A percentile compares a stretch with the other conserved stretches of the same genome.
phyloP scores from a whole-genome alignment of 2,113 vertebrate genomes.

The Lophius piscatorius region DNA sequence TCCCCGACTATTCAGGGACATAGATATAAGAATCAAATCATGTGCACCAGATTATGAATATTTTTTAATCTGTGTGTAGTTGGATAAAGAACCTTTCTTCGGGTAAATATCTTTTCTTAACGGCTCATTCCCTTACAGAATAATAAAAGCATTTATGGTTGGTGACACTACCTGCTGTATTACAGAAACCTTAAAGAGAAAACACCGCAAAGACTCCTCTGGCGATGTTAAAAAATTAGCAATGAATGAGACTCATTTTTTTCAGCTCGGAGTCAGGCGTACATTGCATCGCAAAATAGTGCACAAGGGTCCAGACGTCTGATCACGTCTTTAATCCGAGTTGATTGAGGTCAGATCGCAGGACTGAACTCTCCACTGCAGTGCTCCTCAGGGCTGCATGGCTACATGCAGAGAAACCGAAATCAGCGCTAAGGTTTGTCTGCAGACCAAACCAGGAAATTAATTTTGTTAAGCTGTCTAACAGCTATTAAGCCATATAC shows the following conservation, averaged over 20 bases:
- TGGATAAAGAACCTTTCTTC: not conserved
- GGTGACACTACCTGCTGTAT: too few relatives aligned
- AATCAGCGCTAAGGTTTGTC: constrained; percentile 31
- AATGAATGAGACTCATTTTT: constrained; percentile 33
- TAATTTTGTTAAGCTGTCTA: constrained; percentile 3
- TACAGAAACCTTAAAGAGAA: not conserved
- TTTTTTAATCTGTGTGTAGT: too few relatives aligned
- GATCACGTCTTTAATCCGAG: constrained; percentile 60
- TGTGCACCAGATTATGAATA: too few relatives aligned
- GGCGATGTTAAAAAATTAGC: constrained; percentile 9
- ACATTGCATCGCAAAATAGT: constrained; percentile 19
- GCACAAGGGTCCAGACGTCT: constrained; percentile 18
- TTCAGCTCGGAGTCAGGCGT: constrained; percentile 22
- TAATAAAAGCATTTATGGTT: not conserved
- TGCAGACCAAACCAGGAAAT: constrained; percentile 25
- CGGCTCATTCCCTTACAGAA: not conserved
- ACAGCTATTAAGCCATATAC: not conserved
- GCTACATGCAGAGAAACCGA: constrained; percentile 52
- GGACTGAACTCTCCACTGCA: constrained; percentile 52
- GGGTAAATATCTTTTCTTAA: not conserved
- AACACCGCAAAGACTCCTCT: constrained; percentile 2
- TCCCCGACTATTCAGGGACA: too few relatives aligned
- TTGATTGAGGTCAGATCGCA: constrained; percentile 67
- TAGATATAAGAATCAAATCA: too few relatives aligned
- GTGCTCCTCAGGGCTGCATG: constrained; percentile 44